These are phyloP conservation scores for Acrobeloides nanus DNA, from an alignment of 2,888 invertebrate species.

Conservation along the genomic window DNA sequence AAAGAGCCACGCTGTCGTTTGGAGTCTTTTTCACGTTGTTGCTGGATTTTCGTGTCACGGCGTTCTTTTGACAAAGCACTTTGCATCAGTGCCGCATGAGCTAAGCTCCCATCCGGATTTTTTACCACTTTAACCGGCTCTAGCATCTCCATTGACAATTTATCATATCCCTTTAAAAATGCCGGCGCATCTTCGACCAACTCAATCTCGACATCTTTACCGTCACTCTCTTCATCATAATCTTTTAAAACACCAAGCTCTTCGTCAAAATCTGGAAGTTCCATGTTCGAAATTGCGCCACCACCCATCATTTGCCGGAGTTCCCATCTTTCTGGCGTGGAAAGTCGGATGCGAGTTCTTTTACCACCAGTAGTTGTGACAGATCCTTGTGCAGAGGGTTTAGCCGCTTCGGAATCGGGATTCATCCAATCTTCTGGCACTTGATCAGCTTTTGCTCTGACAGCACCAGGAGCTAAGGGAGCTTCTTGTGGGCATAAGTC, in stretches of 20 bases:
- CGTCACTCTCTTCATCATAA: constrained; percentile 59
- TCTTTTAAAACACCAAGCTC: constrained; percentile 74
- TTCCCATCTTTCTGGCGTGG: constrained; percentile 92
- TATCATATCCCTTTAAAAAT: constrained; percentile 67
- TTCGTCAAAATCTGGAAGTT: constrained; percentile 92
- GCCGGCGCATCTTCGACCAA: constrained; percentile 96
- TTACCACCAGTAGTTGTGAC: constrained; percentile 6
- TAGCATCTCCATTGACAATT: constrained; percentile 46
- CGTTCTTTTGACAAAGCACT: constrained; percentile 93
- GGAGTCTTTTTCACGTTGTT: constrained; percentile 62
- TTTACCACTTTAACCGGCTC: constrained; percentile 55
- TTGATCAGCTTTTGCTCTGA: constrained; percentile 27
- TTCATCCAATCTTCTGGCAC: constrained; percentile 41
- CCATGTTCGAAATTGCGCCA: constrained; percentile 67
- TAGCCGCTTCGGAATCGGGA: constrained; percentile 23
- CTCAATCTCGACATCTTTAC: constrained; percentile 95
- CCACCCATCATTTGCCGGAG: constrained; percentile 91
- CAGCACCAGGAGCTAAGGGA: constrained; percentile 30
- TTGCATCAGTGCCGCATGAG: constrained; percentile 99
- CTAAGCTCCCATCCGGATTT: constrained; percentile 96
- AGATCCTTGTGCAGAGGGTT: constrained; percentile 3
- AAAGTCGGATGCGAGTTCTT: constrained; percentile 65
- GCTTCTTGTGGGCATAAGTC: constrained; percentile 74
- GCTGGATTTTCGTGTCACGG: constrained; percentile 78
- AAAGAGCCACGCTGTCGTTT: constrained; percentile 12